Conservation (phyloP, 2,113 vertebrate genomes). For the Orcinus orca region DNA sequence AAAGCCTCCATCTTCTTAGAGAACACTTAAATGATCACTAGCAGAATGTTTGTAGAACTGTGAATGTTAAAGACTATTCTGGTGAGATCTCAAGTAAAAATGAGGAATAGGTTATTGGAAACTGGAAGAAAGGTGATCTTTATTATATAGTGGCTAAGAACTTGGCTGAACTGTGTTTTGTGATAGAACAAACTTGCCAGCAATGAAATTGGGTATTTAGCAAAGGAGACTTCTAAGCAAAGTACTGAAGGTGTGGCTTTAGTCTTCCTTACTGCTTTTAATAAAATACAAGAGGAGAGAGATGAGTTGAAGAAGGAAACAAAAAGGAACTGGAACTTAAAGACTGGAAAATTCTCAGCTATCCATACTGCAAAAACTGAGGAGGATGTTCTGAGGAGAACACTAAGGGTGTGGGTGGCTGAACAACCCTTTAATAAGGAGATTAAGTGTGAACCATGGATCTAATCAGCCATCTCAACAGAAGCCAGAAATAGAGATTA, state of each 20-base stretch:
- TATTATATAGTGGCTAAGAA: not conserved
- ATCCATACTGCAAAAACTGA: not conserved
- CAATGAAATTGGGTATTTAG: not conserved
- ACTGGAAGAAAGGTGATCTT: not conserved
- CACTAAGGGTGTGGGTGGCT: not conserved
- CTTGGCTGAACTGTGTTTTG: not conserved
- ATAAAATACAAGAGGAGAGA: not conserved
- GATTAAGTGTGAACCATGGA: not conserved
- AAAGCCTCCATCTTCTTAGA: not conserved
- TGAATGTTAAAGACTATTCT: not conserved
- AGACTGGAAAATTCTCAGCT: not conserved
- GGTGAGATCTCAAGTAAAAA: not conserved
- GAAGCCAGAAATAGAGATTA: not conserved
- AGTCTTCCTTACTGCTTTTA: not conserved
- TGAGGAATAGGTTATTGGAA: not conserved
- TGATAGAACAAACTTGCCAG: not conserved
- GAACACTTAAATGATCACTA: not conserved
- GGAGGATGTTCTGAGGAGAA: not conserved
- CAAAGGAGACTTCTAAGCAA: constrained; percentile 4
- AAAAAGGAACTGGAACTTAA: not conserved
- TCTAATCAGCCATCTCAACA: not conserved
- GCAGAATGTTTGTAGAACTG: not conserved
- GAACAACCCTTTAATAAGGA: not conserved
- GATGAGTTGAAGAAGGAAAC: not conserved
- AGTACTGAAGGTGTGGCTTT: not conserved